These are phyloP conservation scores for Plusia festucae DNA, from an alignment of 2,888 invertebrate species.

Conservation along the genomic window DNA sequence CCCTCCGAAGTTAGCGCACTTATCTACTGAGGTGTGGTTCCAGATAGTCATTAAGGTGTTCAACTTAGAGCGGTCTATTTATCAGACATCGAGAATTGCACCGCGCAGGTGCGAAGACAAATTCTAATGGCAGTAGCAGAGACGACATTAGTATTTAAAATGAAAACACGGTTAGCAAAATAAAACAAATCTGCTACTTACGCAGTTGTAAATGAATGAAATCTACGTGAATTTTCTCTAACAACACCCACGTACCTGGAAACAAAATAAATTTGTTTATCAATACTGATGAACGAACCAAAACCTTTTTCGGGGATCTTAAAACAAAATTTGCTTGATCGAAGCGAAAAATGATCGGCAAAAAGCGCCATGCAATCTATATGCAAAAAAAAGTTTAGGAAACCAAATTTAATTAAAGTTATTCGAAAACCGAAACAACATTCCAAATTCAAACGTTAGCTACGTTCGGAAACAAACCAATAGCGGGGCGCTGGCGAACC, in stretches of 20 bases:
- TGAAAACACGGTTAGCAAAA: slow-evolving; percentile 62
- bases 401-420: slow-evolving; percentile 67
- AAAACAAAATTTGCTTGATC: neutral
- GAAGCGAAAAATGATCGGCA: slow-evolving; percentile 14
- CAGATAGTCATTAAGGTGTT: slow-evolving; percentile 44
- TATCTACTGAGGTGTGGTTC: slow-evolving; percentile 40
- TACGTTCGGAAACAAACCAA: slow-evolving; percentile 78
- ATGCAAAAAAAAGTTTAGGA: slow-evolving; percentile 40
- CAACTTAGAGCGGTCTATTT: slow-evolving; percentile 31
- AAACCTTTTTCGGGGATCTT: slow-evolving; percentile 8
- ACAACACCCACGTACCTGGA: slow-evolving; percentile 85
- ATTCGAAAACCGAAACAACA: slow-evolving; percentile 66
- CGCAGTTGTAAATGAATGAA: slow-evolving; percentile 77
- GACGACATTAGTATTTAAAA: slow-evolving; percentile 35
- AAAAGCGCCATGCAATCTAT: slow-evolving; percentile 24
- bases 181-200: slow-evolving; percentile 82
- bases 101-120: slow-evolving; percentile 13
- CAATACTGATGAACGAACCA: slow-evolving; percentile 41
- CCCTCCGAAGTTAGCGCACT: slow-evolving; percentile 59
- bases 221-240: slow-evolving; percentile 80
- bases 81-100: slow-evolving; percentile 27
- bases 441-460: slow-evolving; percentile 73
- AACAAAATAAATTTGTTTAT: slow-evolving; percentile 61
- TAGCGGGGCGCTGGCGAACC: slow-evolving; percentile 74
- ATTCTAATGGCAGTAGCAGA: slow-evolving; percentile 19